phyloP scores from a whole-genome alignment of 1,140 invertebrate species.

The Delia radicum region DNA sequence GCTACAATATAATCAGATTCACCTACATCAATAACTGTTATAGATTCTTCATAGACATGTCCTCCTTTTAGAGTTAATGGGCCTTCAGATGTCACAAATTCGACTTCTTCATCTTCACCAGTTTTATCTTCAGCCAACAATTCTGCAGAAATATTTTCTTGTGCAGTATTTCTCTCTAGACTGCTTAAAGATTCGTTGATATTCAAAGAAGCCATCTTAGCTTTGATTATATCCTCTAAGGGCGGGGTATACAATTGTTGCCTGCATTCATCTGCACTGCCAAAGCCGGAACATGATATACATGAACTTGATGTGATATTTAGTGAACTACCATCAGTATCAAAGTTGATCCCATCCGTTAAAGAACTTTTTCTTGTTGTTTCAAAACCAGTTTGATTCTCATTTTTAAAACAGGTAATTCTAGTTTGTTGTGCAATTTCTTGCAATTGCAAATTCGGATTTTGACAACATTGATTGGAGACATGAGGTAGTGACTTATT shows the following conservation, averaged over 20 bases:
- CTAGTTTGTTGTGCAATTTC: conserved; percentile 17
- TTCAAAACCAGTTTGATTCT: neutral
- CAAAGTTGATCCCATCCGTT: neutral
- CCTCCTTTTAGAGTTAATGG: neutral
- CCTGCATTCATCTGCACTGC: conserved; percentile 31
- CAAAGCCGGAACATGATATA: conserved; percentile 45
- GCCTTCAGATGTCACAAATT: neutral
- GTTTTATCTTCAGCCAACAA: neutral
- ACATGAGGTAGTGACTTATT: conserved; percentile 39
- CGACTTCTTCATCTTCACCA: neutral
- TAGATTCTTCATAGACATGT: no score
- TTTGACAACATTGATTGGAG: conserved; percentile 37
- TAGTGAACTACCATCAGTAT: conserved; percentile 30
- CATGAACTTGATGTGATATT: conserved; percentile 43
- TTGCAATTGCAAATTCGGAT: neutral
- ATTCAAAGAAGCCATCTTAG: neutral
- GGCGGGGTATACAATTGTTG: neutral
- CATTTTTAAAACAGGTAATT: neutral
- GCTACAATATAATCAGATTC: no score
- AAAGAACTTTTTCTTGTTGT: conserved; percentile 29
- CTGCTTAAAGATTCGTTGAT: neutral
- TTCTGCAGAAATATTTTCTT: neutral
- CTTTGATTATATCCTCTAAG: conserved; percentile 34
- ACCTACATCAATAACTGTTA: no score
- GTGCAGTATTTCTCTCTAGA: neutral